A percentile compares a stretch with the other conserved stretches of the same genome.
Conservation (phyloP, 2,888 invertebrate genomes). For the Julus scandinavius region DNA sequence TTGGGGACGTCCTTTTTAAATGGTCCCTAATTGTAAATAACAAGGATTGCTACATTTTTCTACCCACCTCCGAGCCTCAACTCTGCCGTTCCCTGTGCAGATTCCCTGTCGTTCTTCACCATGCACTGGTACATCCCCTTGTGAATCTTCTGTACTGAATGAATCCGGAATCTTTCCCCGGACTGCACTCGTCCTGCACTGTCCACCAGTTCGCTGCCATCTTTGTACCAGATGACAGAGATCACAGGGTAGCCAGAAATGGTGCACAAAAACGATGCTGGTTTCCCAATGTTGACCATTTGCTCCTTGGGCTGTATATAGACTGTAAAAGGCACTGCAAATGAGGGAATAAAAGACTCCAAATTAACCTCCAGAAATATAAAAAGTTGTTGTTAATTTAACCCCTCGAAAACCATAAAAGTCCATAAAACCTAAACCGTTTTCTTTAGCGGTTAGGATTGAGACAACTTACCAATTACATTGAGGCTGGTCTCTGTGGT, state of each 20-base stretch:
- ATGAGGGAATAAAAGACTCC: not conserved
- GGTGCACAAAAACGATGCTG: constrained; percentile 90
- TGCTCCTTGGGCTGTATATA: constrained; percentile 92
- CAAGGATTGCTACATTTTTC: no score
- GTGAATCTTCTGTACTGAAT: constrained; percentile 64
- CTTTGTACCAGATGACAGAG: constrained; percentile 82
- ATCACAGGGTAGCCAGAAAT: constrained; percentile 87
- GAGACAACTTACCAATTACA: constrained; percentile 59
- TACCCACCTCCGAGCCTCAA: constrained; percentile 80
- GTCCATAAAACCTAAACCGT: not conserved
- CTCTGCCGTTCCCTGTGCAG: constrained; percentile 86
- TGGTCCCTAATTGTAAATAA: no score
- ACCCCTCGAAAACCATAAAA: not conserved
- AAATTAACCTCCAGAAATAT: not conserved
- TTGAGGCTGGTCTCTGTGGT: constrained; percentile 60
- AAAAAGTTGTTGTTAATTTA: not conserved
- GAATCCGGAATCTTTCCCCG: constrained; percentile 61
- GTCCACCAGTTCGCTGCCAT: constrained; percentile 68
- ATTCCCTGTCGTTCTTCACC: constrained; percentile 84
- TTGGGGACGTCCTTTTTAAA: no score
- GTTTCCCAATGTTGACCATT: constrained; percentile 91
- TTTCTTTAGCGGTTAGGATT: no score
- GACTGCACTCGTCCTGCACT: constrained; percentile 47
- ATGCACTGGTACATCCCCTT: constrained; percentile 66
- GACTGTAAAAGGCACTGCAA: constrained; percentile 82